A percentile compares a stretch with the other conserved stretches of the same genome.
Conservation (phyloP, 1,140 invertebrate species). For the Drosophila trapezifrons region DNA sequence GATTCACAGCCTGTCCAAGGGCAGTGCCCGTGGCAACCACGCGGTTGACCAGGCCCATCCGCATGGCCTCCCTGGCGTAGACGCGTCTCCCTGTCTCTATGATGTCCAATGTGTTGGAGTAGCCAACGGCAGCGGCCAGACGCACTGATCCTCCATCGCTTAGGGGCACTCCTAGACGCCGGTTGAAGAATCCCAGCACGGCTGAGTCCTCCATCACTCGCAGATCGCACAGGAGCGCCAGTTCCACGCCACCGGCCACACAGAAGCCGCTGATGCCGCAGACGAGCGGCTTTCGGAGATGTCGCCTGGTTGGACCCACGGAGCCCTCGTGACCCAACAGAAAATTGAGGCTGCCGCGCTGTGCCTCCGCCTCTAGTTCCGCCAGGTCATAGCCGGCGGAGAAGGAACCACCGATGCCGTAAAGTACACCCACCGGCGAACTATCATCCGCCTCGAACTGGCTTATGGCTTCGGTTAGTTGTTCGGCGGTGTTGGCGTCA, state of each 20-base stretch:
- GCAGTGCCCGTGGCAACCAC: conserved; percentile 92
- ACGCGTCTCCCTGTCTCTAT: conserved; percentile 93
- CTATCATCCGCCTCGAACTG: conserved; percentile 91
- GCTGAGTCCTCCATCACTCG: conserved; percentile 93
- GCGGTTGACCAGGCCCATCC: conserved; percentile 91
- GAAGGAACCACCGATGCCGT: conserved; percentile 95
- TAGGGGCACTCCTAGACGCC: conserved; percentile 94
- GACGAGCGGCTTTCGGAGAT: conserved; percentile 92
- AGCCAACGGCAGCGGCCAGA: conserved; percentile 91
- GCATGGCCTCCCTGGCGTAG: conserved; percentile 90
- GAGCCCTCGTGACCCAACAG: conserved; percentile 74
- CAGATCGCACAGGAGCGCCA: conserved; percentile 95
- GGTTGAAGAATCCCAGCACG: conserved; percentile 91
- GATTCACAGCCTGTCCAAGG: conserved; percentile 90
- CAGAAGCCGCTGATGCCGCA: conserved; percentile 94
- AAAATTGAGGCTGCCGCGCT: conserved; percentile 68
- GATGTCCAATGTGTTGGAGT: conserved; percentile 93
- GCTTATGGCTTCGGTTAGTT: conserved; percentile 89
- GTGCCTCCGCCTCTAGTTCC: conserved; percentile 85
- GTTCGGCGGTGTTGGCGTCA: conserved; percentile 87
- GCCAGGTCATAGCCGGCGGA: conserved; percentile 94
- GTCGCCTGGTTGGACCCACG: conserved; percentile 86
- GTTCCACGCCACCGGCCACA: conserved; percentile 94
- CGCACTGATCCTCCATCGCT: conserved; percentile 92
- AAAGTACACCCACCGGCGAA: conserved; percentile 89